Conservation (phyloP, 2,888 invertebrate genomes). For the Drosophila fungiperda region DNA sequence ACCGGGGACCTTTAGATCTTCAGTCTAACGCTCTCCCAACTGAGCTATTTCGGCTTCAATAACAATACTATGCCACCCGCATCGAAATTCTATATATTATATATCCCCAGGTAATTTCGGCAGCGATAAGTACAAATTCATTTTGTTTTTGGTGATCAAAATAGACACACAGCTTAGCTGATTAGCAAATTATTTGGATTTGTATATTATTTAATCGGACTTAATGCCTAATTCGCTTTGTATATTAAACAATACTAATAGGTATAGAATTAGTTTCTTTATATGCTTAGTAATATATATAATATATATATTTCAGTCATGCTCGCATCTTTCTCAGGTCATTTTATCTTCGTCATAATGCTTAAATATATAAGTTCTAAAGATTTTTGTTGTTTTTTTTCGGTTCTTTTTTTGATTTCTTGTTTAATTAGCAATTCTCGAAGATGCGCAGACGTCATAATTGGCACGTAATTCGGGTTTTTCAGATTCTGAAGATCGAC, state of each 20-base stretch:
- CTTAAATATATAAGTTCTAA: no score
- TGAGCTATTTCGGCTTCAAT: constrained; percentile 83
- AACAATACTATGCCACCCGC: neutral
- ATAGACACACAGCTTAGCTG: neutral
- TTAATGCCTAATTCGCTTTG: neutral
- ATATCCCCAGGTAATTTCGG: neutral
- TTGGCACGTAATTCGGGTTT: constrained; percentile 71
- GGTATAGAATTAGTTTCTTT: neutral
- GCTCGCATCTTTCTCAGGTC: neutral
- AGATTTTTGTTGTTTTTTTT: neutral
- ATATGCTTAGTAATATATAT: neutral
- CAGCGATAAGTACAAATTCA: neutral
- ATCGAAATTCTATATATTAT: neutral
- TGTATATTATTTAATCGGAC: neutral
- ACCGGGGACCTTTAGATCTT: constrained; percentile 85
- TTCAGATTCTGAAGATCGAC: constrained; percentile 20
- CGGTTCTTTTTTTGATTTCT: neutral
- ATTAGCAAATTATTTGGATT: neutral
- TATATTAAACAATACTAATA: neutral
- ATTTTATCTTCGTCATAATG: neutral
- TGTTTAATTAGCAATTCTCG: constrained; percentile 65
- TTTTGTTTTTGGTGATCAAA: neutral
- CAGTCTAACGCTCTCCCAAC: constrained; percentile 85
- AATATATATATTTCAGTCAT: neutral
- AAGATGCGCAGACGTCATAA: constrained; percentile 54